A percentile compares a stretch with the other conserved stretches of the same genome.
phyloP scores from a whole-genome alignment of 35 echinoderm and acorn worm genomes.

The Ophioderma brevispina region DNA sequence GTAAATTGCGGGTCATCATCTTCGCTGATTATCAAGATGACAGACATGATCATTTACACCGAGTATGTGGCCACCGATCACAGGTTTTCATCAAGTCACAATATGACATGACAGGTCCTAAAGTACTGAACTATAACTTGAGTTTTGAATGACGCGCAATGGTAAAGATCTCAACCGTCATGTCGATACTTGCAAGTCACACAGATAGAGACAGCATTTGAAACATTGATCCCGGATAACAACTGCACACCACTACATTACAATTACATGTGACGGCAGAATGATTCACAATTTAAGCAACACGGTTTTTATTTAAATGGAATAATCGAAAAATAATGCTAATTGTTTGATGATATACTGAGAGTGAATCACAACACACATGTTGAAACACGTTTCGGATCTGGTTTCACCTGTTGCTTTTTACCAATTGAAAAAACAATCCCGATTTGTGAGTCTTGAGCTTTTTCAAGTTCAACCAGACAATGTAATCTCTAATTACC shows the following conservation, averaged over 20 bases:
- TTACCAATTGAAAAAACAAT: not conserved
- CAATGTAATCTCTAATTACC: not conserved
- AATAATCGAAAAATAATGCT: conserved; percentile 11
- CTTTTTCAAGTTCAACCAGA: not conserved
- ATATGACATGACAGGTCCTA: conserved; percentile 1
- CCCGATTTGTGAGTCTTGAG: not conserved
- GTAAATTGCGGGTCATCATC: conserved; percentile 1
- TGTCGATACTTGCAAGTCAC: conserved; percentile 8
- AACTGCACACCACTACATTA: not conserved
- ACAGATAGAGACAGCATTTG: not conserved
- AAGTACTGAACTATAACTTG: not conserved
- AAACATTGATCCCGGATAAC: not conserved
- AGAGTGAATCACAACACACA: conserved; percentile 3
- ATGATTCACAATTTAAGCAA: not conserved
- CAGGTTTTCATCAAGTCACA: not conserved
- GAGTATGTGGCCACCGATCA: conserved; percentile 3
- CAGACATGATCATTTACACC: conserved; percentile 1
- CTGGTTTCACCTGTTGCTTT: not conserved
- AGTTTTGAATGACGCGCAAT: not conserved
- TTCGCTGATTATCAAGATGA: not conserved
- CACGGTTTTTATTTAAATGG: not conserved
- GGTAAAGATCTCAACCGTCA: not conserved
- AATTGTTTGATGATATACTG: not conserved
- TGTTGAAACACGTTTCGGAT: not conserved
- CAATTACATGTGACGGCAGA: not conserved